Evolutionary conservation across 2,797 vertebrate species (phyloP).

Genomic region (Coregonus suidteri): DNA sequence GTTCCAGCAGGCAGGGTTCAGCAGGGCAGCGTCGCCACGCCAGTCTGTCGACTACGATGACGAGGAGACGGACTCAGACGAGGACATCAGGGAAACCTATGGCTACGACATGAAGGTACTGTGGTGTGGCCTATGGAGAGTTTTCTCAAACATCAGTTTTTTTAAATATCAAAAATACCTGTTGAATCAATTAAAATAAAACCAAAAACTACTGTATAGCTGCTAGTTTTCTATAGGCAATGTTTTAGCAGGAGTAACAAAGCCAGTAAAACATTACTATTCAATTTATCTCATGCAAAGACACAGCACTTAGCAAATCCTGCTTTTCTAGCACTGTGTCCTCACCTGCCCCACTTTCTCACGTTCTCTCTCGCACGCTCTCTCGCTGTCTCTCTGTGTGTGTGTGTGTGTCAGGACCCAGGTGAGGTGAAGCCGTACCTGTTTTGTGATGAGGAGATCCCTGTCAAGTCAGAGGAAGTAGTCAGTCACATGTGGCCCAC

Average conservation of each 20-base stretch:
- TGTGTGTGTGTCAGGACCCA: slow-evolving; percentile 80
- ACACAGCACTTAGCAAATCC: not conserved
- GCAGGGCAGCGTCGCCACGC: slow-evolving; percentile 88
- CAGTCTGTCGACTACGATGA: slow-evolving; percentile 93
- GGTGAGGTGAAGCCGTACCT: slow-evolving; percentile 94
- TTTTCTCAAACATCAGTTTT: no score
- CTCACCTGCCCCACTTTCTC: not conserved
- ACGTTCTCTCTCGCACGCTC: not conserved
- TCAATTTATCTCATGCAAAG: not conserved
- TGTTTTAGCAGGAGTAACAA: not conserved
- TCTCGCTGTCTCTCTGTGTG: not conserved
- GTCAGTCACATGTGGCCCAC: slow-evolving; percentile 98
- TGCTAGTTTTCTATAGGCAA: not conserved
- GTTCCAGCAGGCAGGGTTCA: slow-evolving; percentile 97
- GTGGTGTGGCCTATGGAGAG: no score
- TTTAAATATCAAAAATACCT: not conserved
- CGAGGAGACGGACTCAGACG: slow-evolving; percentile 97
- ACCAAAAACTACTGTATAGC: not conserved
- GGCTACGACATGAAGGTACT: slow-evolving; percentile 92
- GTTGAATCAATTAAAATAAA: not conserved
- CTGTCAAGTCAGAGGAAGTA: slow-evolving; percentile 97
- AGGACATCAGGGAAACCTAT: slow-evolving; percentile 94
- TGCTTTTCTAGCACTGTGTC: not conserved
- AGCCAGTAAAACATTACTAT: not conserved
- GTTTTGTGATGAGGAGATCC: slow-evolving; percentile 98